Base-by-base conservation (phyloP, 37 sponge, comb jelly and placozoan genomes). In the Chondrilla cf. caribensis region DNA sequence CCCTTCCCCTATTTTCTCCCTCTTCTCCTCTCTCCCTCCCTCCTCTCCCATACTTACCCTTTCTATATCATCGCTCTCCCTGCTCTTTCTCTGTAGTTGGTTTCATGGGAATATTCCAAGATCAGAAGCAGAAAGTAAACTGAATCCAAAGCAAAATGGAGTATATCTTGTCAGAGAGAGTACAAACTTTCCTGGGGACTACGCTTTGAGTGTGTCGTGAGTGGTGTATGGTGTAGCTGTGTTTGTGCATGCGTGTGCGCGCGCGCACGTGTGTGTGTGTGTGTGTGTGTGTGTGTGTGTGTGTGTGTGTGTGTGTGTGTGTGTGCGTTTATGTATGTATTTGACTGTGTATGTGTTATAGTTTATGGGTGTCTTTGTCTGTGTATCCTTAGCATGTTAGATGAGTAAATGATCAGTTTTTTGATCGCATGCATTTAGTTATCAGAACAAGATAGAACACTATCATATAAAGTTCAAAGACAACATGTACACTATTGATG, bases 401-500 rank as follows among this genome's bases (percentile, higher is more conserved):
- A n/a, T n/a, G n/a, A n/a, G n/a, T n/a, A n/a, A n/a, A n/a, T n/a
- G n/a, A n/a, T n/a, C n/a, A n/a, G n/a, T n/a, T n/a, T n/a, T n/a
- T n/a, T n/a, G n/a, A n/a, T n/a, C n/a, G n/a, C n/a, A n/a, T n/a
- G n/a, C n/a, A n/a, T n/a, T n/a, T 40, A 73, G 76, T 38, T 22
- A 39, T 73, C 15, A 73, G 29, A 11, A 2, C 44, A 73, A 73
- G 25, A 42, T 73, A 40, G 76, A 73, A 38, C 76, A 73, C 44
- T 73, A 98, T 85, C 86, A 89, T 6, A 88, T 98, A 33, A 59
- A 75, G 18, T 38, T 47, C 44, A 82, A 67, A 65, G 84, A 98
- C 33, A 64, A 87, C 28, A 81, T 64, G 57, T 88, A 96, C 47
- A 93, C 97, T n/a, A 92, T 95, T 35, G 99, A 98, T 37, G 93